A percentile compares a stretch with the other conserved stretches of the same genome.
Conservation (phyloP, 2,888 invertebrate genomes). For the Folsomia candida region DNA sequence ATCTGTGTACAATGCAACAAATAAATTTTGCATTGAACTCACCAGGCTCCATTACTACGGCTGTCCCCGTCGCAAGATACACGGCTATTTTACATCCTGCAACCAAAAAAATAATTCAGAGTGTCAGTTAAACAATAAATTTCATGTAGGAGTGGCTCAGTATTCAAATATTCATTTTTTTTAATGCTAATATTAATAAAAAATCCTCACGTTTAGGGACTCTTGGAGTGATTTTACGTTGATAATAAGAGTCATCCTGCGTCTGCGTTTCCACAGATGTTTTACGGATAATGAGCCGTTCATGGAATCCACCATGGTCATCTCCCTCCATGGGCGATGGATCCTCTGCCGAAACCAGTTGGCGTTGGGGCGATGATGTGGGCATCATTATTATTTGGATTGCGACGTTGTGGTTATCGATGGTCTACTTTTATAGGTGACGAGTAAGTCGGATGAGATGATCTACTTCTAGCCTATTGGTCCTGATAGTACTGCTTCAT, state of each 20-base stretch:
- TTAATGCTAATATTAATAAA: neutral
- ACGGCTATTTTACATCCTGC: slow-evolving; percentile 48
- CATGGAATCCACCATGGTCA: slow-evolving; percentile 47
- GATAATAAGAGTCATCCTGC: slow-evolving; percentile 49
- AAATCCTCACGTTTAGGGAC: slow-evolving; percentile 48
- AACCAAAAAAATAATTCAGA: slow-evolving; percentile 4
- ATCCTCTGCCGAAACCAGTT: slow-evolving; percentile 35
- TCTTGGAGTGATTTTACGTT: slow-evolving; percentile 49
- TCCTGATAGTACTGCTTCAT: neutral
- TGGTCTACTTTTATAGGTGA: neutral
- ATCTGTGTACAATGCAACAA: too few relatives aligned
- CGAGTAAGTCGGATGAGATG: neutral
- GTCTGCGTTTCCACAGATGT: slow-evolving; percentile 50
- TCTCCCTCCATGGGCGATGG: slow-evolving; percentile 46
- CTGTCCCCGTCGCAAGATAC: slow-evolving; percentile 49
- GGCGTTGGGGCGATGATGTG: slow-evolving; percentile 41
- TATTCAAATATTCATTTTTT: neutral
- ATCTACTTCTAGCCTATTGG: neutral
- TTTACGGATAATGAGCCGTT: slow-evolving; percentile 46
- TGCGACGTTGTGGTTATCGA: neutral
- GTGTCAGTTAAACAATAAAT: neutral
- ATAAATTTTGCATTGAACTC: too few relatives aligned
- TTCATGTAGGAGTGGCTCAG: neutral
- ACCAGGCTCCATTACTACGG: slow-evolving; percentile 62
- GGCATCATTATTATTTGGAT: slow-evolving; percentile 23